Conservation (phyloP, 2,113 vertebrate species). For the Apistogramma diplotaenia region DNA sequence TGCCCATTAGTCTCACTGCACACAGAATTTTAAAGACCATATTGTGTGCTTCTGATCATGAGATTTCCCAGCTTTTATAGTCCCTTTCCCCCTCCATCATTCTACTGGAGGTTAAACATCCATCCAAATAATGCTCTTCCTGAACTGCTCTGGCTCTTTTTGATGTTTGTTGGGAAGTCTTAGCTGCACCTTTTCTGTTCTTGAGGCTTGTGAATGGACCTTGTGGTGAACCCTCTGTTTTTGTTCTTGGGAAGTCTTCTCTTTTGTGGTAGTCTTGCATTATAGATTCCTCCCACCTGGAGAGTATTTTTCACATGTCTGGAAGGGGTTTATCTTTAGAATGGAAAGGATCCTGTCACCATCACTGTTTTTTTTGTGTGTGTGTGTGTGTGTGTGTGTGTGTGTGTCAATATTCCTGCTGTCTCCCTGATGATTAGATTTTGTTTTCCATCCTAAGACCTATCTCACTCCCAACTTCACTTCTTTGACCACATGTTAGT, state of each 20-base stretch:
- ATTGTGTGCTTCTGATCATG: not conserved
- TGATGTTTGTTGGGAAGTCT: not conserved
- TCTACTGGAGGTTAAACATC: not conserved
- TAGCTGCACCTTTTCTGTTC: not conserved
- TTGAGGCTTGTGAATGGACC: not conserved
- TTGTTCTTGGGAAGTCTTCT: not conserved
- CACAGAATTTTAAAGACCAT: not conserved
- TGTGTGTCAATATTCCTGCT: not conserved
- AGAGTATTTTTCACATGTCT: not conserved
- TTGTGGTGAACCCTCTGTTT: not conserved
- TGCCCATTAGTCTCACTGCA: not conserved
- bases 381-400: accelerated
- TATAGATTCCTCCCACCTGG: not conserved
- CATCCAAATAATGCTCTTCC: not conserved
- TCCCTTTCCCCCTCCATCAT: not conserved
- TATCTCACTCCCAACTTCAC: not conserved
- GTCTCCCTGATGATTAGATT: not conserved
- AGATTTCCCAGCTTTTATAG: not conserved
- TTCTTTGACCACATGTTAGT: not conserved
- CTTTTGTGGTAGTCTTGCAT: not conserved
- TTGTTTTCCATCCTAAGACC: not conserved
- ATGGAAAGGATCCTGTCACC: not conserved
- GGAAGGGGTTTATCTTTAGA: not conserved
- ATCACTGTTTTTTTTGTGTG: not conserved
- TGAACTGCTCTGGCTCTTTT: not conserved